Conservation (phyloP, 2,113 vertebrate genomes). For the Gambusia affinis region DNA sequence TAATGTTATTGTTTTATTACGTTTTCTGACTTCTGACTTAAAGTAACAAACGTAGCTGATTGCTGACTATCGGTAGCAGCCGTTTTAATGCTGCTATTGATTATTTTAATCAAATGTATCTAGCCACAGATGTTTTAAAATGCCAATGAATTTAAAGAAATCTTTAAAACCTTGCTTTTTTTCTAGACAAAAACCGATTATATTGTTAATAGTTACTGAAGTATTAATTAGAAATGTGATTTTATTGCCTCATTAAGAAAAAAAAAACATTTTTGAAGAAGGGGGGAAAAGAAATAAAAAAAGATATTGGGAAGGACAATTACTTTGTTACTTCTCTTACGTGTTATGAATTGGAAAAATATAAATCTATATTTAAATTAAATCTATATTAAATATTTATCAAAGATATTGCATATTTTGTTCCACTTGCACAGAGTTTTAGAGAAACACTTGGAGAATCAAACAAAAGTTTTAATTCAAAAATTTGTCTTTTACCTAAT, state of each 20-base stretch:
- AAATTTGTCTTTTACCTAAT: not conserved
- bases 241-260: not conserved
- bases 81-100: not conserved
- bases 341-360: not conserved
- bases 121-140: not conserved
- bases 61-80: not conserved
- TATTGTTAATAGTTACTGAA: not conserved
- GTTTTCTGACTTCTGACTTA: conserved; percentile 1
- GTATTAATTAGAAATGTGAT: not conserved
- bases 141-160: not conserved
- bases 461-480: not conserved
- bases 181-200: not conserved
- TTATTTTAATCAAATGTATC: not conserved
- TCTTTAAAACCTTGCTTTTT: not conserved
- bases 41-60: conserved; percentile 3
- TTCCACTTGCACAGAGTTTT: not conserved
- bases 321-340: not conserved
- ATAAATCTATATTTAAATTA: too few species aligned
- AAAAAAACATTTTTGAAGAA: not conserved
- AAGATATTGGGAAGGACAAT: not conserved
- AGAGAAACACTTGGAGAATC: not conserved
- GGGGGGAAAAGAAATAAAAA: not conserved
- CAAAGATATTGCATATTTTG: not conserved
- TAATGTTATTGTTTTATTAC: conserved; percentile 1
- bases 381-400: not conserved